A percentile compares a stretch with the other conserved stretches of the same genome.
phyloP scores from a whole-genome alignment of 23 tunicate species.

The Clavelina lepadiformis region DNA sequence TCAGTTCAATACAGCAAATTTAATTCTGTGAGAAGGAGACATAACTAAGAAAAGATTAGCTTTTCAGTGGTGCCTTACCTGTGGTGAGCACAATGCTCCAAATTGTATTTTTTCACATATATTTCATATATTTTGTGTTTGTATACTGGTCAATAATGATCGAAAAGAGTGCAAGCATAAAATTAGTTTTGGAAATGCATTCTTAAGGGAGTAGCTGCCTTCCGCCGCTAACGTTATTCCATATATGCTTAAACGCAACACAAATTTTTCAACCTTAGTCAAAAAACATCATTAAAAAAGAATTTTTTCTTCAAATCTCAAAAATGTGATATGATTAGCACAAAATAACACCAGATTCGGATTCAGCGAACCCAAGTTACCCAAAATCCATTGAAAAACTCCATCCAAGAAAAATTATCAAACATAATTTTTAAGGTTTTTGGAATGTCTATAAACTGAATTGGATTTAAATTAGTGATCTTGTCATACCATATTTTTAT shows the following conservation, averaged over 20 bases:
- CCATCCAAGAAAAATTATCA: neutral
- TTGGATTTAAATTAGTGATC: too few species aligned
- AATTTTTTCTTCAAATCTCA: neutral
- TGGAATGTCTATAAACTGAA: too few species aligned
- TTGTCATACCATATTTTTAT: too few species aligned
- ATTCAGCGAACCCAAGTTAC: conserved; percentile 3
- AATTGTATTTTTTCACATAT: conserved; percentile 3
- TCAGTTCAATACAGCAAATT: neutral
- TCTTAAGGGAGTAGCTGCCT: conserved; percentile 25
- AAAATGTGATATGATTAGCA: conserved; percentile 13
- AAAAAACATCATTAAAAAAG: conserved; percentile 1
- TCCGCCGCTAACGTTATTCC: conserved; percentile 5
- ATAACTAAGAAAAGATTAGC: conserved; percentile 10
- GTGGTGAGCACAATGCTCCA: conserved; percentile 5
- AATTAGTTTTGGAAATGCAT: conserved; percentile 11
- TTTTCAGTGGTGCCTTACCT: conserved; percentile 7
- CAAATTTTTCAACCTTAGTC: neutral
- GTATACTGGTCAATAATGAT: neutral
- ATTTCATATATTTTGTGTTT: conserved; percentile 1
- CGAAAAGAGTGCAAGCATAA: conserved; percentile 11
- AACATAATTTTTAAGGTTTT: too few species aligned
- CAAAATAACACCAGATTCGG: neutral
- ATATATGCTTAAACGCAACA: conserved; percentile 17
- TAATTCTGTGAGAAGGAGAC: conserved; percentile 3
- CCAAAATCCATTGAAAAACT: neutral